Evolutionary conservation across 2,888 invertebrate genomes (phyloP).

Genomic region (Stenotaenia linearis): DNA sequence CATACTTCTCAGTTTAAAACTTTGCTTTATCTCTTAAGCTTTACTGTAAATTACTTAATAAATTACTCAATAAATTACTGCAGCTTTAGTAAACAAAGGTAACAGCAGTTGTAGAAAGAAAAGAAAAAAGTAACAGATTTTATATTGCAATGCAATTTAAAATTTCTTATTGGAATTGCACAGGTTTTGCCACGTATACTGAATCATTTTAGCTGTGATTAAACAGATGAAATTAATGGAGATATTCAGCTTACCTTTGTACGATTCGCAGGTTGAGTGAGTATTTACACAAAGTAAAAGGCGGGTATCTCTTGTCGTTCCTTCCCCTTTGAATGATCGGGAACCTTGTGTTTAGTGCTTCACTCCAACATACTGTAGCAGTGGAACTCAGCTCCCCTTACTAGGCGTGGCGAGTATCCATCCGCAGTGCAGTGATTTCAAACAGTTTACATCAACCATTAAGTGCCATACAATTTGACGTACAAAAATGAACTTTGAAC

Average conservation of each 20-base stretch:
- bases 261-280: not conserved
- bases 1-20: not conserved
- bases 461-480: not conserved
- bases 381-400: not conserved
- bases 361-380: too few species aligned
- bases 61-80: too few species aligned
- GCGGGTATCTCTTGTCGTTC: not conserved
- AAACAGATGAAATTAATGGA: too few species aligned
- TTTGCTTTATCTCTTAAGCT: not conserved
- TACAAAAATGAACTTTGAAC: too few species aligned
- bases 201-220: too few species aligned
- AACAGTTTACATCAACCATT: not conserved
- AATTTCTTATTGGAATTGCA: too few species aligned
- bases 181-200: too few species aligned
- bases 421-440: not conserved
- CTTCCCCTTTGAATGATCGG: not conserved
- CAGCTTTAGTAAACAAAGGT: too few species aligned
- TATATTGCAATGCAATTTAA: too few species aligned
- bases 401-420: not conserved
- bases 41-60: not conserved
- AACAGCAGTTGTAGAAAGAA: too few species aligned
- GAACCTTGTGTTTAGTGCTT: not conserved
- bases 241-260: not conserved
- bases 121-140: too few species aligned
- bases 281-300: not conserved